phyloP scores from a whole-genome alignment of 1,140 invertebrate species.

The Neuroterus valhalla region DNA sequence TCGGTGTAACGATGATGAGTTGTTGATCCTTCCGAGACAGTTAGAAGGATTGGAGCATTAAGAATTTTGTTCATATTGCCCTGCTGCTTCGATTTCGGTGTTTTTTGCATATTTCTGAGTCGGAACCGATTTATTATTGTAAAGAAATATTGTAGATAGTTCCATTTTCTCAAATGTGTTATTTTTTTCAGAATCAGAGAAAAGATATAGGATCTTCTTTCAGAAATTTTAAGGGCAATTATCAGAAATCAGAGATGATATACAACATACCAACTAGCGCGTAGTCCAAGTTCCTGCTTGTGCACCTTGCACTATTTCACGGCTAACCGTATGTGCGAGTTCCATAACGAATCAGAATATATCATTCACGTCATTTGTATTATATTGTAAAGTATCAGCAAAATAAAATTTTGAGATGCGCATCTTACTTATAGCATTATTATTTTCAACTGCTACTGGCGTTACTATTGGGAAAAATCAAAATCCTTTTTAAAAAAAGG shows the following conservation, averaged over 20 bases:
- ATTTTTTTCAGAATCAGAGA: too few relatives aligned
- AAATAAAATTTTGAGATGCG: conserved; percentile 58
- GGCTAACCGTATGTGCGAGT: conserved; percentile 27
- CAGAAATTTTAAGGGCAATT: background rate
- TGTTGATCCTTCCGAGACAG: too few relatives aligned
- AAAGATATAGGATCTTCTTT: too few relatives aligned
- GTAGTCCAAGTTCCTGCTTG: conserved; percentile 50
- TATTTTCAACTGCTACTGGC: too few relatives aligned
- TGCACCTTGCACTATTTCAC: conserved; percentile 42
- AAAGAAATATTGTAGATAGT: background rate
- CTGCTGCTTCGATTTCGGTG: background rate
- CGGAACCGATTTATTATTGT: background rate
- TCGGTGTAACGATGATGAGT: background rate
- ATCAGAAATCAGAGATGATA: background rate
- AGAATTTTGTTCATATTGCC: background rate
- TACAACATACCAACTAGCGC: conserved; percentile 42
- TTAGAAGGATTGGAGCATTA: background rate
- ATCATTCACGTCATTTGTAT: conserved; percentile 59
- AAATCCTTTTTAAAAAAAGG: too few relatives aligned
- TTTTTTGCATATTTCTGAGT: background rate
- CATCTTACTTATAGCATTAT: conserved; percentile 35
- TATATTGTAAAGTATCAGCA: conserved; percentile 66
- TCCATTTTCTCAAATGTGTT: background rate
- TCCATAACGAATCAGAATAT: conserved; percentile 35
- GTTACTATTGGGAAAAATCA: too few relatives aligned